Base-by-base conservation (phyloP, 2,888 invertebrate genomes). In the Willowsia nigromaculata region DNA sequence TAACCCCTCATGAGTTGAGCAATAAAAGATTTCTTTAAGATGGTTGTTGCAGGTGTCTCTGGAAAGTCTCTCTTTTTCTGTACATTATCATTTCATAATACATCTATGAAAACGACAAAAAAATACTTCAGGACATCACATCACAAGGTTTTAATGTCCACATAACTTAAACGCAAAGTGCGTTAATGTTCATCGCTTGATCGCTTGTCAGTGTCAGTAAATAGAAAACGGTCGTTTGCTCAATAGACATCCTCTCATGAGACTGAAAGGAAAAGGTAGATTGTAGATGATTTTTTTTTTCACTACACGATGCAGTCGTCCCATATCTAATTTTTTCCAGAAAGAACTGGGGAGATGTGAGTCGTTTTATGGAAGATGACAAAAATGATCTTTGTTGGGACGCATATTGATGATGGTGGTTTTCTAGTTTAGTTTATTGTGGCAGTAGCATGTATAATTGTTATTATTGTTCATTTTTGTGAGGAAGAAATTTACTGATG, bases 1-100 rank as follows among this genome's bases (percentile, higher is more conserved):
- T 88, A 88, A 84, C 88, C 88, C 88, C 83, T 88, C 88, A 78
- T 84, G 88, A 88, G 59, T 78, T 68, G 84, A 78, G 88, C 33
- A 84, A 88, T 88, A 83, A 88, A 83, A 88, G 88, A 76, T 84
- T 76, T 47, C 47, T 53, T 78, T 65, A 50, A 82, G 71, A 87
- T 59, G 62, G 74, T 56, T 50, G 84, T 88, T 88, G 88, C 88
- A 88, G 88, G 88, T 88, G 88, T 88, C 88, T 81, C 78, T 81
- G 82, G 88, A 88, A 74, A 76, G 59, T 65, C 33, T 78, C 33
- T 30, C 33, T 59, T 81, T 6, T 25, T 59, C 59, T 84, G 83
- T 56, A 84, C 84, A 80, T 88, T 88, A 76, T 88, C 88, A 88
- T 88, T 71, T 74, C 71, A 65, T 83, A 47, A 83, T 76, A 88